These are phyloP conservation scores for Aphelenchoides besseyi DNA, from an alignment of 1,140 invertebrate species.

Conservation along the genomic window DNA sequence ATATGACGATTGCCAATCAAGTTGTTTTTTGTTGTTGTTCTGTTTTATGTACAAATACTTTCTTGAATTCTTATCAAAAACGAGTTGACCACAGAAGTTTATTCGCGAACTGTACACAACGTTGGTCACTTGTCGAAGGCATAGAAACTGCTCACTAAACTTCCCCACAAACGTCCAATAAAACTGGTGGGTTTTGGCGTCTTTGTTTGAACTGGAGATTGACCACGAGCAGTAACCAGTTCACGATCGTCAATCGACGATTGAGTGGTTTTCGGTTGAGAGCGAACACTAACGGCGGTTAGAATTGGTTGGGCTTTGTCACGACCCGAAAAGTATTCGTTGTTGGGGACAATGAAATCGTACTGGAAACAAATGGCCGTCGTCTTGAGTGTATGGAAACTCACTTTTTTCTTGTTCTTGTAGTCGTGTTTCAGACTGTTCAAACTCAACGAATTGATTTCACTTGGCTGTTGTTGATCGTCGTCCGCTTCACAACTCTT, in stretches of 20 bases:
- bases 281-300: background rate
- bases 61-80: background rate
- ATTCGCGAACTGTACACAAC: background rate
- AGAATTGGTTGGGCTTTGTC: slow-evolving; percentile 10
- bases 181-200: no score
- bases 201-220: no score
- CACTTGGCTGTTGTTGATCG: background rate
- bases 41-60: slow-evolving; percentile 11
- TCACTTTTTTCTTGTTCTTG: background rate
- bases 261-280: slow-evolving; percentile 12
- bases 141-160: background rate
- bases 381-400: background rate
- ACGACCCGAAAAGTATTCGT: slow-evolving; percentile 9
- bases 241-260: background rate
- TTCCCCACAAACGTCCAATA: background rate
- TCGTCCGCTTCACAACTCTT: background rate
- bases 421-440: background rate
- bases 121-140: background rate
- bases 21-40: slow-evolving; percentile 15
- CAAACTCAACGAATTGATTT: background rate
- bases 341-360: slow-evolving; percentile 14
- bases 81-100: background rate
- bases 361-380: slow-evolving; percentile 14
- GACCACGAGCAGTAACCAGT: no score
- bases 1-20: background rate